A percentile compares a stretch with the other conserved stretches of the same genome.
Evolutionary conservation across 2,113 vertebrate genomes (phyloP).

Genomic region (Trematomus loennbergii): DNA sequence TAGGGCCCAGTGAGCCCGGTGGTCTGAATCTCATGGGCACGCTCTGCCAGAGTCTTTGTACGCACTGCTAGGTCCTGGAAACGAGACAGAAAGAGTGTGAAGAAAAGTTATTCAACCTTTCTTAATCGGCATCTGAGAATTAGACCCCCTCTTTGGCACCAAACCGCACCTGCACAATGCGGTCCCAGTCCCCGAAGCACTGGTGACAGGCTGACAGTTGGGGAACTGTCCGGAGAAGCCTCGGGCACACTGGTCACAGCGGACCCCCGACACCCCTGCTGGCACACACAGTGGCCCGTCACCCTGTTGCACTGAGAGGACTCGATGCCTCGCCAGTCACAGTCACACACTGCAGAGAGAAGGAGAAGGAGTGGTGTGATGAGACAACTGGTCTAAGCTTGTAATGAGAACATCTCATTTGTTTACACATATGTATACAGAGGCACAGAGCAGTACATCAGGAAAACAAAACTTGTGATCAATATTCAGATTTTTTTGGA

Average conservation of each 20-base stretch:
- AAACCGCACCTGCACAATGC: constrained; percentile 86
- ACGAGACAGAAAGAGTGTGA: not conserved
- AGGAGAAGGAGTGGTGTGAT: not conserved
- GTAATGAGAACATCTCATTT: not conserved
- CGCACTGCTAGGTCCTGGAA: constrained; percentile 88
- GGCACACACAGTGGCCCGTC: constrained; percentile 94
- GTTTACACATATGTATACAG: too few species aligned
- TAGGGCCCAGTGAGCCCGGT: constrained; percentile 89
- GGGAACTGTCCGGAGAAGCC: constrained; percentile 94
- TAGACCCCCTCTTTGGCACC: not conserved
- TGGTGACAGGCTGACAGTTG: constrained; percentile 92
- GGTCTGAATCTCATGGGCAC: constrained; percentile 88
- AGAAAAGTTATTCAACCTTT: not conserved
- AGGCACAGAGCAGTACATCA: too few species aligned
- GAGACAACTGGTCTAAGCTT: not conserved
- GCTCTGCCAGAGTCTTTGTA: constrained; percentile 84
- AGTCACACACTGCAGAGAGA: constrained; percentile 89
- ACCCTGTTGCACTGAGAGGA: constrained; percentile 89
- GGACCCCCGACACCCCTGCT: constrained; percentile 91
- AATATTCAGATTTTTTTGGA: too few species aligned
- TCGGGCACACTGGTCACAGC: constrained; percentile 96
- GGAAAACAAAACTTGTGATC: too few species aligned
- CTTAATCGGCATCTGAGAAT: not conserved
- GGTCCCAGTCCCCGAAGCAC: constrained; percentile 98
- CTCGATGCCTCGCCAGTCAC: constrained; percentile 90